These are phyloP conservation scores for Microcebus murinus DNA, from an alignment of 2,113 vertebrate species.

Conservation along the genomic window DNA sequence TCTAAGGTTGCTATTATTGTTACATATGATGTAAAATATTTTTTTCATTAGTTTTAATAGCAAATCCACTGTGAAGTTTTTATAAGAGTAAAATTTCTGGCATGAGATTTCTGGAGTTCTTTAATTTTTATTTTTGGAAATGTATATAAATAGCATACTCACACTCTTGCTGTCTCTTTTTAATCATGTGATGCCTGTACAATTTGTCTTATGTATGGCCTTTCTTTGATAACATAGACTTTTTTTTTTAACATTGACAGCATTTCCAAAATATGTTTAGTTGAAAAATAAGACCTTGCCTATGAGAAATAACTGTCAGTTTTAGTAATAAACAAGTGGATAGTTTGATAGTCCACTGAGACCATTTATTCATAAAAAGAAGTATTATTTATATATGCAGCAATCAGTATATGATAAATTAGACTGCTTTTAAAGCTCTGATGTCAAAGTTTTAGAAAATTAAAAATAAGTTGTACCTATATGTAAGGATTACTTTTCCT, in stretches of 20 bases:
- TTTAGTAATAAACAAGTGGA: constrained; percentile 10
- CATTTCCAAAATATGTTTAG: background rate
- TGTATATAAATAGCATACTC: background rate
- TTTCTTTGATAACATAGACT: background rate
- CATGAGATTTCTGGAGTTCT: background rate
- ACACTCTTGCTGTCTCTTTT: background rate
- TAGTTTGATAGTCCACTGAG: constrained; percentile 18
- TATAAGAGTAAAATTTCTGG: constrained; percentile 15
- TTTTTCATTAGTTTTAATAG: constrained; percentile 32
- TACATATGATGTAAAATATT: constrained; percentile 43
- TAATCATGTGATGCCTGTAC: background rate
- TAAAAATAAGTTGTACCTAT: background rate
- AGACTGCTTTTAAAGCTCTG: background rate
- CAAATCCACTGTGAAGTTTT: background rate
- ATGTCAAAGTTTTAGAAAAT: background rate
- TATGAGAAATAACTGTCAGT: background rate
- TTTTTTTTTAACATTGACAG: background rate
- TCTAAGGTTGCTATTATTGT: background rate
- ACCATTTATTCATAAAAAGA: background rate
- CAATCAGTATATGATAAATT: constrained; percentile 1
- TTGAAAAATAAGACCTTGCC: constrained; percentile 37
- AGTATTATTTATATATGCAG: background rate
- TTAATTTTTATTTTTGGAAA: background rate
- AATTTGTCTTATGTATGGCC: background rate
- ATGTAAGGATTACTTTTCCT: background rate